Conservation (phyloP, 2,888 invertebrate species). For the Tinea trinotella region DNA sequence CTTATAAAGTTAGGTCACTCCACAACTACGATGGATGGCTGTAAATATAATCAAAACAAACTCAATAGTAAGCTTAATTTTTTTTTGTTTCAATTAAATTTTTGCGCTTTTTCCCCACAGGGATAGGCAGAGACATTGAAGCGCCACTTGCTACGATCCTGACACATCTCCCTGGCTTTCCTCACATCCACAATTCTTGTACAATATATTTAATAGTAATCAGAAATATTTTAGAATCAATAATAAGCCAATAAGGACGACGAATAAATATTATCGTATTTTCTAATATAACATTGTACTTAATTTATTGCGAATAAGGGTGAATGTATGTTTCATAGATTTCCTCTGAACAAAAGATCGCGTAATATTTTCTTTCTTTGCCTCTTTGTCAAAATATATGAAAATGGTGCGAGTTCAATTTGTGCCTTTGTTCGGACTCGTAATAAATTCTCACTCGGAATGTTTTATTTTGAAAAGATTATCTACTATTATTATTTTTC, state of each 20-base stretch:
- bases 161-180: too few species aligned
- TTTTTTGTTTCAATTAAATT: too few species aligned
- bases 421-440: constrained; percentile 14
- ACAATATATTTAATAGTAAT: too few species aligned
- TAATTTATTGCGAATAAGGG: constrained; percentile 1
- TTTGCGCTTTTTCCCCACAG: too few species aligned
- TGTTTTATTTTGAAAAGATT: background rate
- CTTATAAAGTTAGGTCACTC: too few species aligned
- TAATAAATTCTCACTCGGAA: constrained; percentile 17
- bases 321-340: constrained; percentile 1
- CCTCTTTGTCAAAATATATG: constrained; percentile 11
- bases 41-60: too few species aligned
- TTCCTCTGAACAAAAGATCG: constrained; percentile 3
- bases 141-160: too few species aligned
- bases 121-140: too few species aligned
- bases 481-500: background rate
- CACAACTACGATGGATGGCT: too few species aligned
- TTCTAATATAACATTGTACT: background rate
- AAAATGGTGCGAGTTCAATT: constrained; percentile 5
- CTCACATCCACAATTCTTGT: too few species aligned
- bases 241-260: background rate
- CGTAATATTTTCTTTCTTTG: constrained; percentile 8
- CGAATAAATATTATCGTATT: background rate
- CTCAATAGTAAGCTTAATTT: too few species aligned
- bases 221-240: too few species aligned